Conservation (phyloP, 2,113 vertebrate species). For the Triplophysa siluroides region DNA sequence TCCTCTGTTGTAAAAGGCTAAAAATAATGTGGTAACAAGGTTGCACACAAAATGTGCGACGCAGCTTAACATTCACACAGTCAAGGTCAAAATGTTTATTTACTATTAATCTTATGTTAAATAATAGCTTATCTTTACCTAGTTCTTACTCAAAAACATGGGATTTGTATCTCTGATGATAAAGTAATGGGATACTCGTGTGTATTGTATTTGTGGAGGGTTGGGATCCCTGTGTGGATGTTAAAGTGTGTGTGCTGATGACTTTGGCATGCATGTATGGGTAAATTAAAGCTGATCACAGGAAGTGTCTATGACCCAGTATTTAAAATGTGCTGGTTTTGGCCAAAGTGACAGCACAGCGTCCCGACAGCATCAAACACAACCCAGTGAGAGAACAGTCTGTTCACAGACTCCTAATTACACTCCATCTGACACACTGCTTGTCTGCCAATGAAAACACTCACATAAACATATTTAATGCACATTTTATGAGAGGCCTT, state of each 20-base stretch:
- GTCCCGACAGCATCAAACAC: constrained; percentile 86
- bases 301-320: constrained; percentile 81
- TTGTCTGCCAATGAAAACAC: constrained; percentile 66
- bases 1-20: no score
- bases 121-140: no score
- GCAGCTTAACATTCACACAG: no score
- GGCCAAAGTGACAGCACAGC: constrained; percentile 70
- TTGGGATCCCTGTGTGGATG: neutral
- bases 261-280: constrained; percentile 41
- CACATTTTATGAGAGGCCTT: neutral
- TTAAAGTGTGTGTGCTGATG: constrained; percentile 40
- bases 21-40: no score
- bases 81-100: no score
- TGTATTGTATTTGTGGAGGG: no score
- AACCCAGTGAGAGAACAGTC: constrained; percentile 87
- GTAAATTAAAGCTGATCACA: constrained; percentile 72
- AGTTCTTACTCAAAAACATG: no score
- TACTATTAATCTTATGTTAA: no score
- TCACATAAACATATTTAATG: neutral
- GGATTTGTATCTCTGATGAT: no score
- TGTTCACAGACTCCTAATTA: constrained; percentile 91
- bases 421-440: constrained; percentile 85
- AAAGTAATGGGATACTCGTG: no score
- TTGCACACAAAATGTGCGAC: no score
- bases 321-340: constrained; percentile 80